phyloP scores from a whole-genome alignment of 2,888 invertebrate genomes.

The Parelbella ahira region DNA sequence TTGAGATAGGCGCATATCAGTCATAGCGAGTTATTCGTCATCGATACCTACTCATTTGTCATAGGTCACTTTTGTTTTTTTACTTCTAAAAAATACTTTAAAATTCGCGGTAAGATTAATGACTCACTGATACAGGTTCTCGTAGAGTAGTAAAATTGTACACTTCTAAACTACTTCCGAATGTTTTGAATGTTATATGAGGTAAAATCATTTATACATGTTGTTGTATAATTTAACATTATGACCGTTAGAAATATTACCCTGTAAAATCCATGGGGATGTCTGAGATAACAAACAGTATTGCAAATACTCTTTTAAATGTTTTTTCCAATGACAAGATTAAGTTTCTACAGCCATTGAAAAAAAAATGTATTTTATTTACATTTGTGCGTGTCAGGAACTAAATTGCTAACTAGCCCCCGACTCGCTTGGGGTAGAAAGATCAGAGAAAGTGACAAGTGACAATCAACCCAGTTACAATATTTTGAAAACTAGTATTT shows the following conservation, averaged over 20 bases:
- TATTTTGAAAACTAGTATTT: constrained; percentile 66
- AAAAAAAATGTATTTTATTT: neutral
- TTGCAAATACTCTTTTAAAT: no score
- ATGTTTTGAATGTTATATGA: no score
- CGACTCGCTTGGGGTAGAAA: constrained; percentile 42
- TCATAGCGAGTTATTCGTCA: constrained; percentile 14
- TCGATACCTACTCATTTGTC: constrained; percentile 9
- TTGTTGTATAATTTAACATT: no score
- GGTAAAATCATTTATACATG: neutral
- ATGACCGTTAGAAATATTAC: no score
- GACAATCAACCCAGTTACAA: constrained; percentile 54
- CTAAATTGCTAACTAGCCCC: constrained; percentile 45
- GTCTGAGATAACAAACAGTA: no score
- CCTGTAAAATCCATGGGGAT: no score
- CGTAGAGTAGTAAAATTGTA: no score
- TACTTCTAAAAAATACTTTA: constrained; percentile 18
- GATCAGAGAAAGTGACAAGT: constrained; percentile 57
- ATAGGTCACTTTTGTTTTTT: constrained; percentile 14
- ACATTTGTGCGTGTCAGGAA: constrained; percentile 30
- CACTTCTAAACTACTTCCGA: no score
- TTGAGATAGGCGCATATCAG: no score
- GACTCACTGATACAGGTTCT: constrained; percentile 2
- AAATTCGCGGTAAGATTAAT: neutral
- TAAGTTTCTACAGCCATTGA: no score
- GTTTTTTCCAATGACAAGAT: no score